phyloP scores from a whole-genome alignment of 2,797 vertebrate genomes.

The Iguana delicatissima region DNA sequence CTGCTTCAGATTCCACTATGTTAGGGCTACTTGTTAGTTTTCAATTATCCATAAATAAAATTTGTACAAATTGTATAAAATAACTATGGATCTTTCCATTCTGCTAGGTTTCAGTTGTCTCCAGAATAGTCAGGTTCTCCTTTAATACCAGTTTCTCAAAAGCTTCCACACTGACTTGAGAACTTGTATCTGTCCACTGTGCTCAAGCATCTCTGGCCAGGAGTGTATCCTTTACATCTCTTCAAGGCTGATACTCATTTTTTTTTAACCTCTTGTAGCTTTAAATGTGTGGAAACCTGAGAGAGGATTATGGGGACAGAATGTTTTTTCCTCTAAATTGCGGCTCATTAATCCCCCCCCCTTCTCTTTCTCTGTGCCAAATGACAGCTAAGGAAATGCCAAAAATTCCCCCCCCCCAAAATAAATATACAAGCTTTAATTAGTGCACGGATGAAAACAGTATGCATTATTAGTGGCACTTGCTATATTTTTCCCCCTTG shows the following conservation, averaged over 20 bases:
- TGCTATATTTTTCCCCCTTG: constrained; percentile 53
- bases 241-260: not conserved
- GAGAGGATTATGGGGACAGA: not conserved
- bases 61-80: not conserved
- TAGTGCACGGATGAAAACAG: constrained; percentile 72
- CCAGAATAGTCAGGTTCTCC: not conserved
- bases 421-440: constrained; percentile 64
- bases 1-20: not conserved
- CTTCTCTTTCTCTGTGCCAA: constrained; percentile 42
- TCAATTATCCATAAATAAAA: not conserved
- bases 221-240: too few relatives aligned
- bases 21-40: not conserved
- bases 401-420: not conserved
- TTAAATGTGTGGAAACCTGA: not conserved
- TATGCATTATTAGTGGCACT: constrained; percentile 71
- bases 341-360: not conserved
- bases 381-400: constrained; percentile 29
- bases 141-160: not conserved
- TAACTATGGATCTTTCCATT: not conserved
- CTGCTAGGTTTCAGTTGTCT: not conserved
- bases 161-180: not conserved
- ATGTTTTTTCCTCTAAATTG: not conserved
- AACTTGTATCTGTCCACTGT: too few relatives aligned
- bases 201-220: not conserved
- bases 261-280: too few relatives aligned